Conservation (phyloP, 2,888 invertebrate species). For the Drosophila emarginata region DNA sequence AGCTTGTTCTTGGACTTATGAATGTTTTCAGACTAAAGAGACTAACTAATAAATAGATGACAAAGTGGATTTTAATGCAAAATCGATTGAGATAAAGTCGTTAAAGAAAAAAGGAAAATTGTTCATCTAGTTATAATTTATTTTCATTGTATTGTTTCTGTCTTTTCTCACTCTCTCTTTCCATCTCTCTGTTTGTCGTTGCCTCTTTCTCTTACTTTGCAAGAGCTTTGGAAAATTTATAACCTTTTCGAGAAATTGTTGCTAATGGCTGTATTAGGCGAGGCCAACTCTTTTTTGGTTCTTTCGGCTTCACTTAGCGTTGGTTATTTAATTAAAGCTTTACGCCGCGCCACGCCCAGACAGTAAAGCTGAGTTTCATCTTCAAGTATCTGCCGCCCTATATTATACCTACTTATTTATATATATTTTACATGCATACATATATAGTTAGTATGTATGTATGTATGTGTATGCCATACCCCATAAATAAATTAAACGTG, state of each 20-base stretch:
- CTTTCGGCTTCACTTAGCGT: constrained; percentile 62
- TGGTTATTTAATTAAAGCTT: constrained; percentile 69
- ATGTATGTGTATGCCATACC: constrained; percentile 12
- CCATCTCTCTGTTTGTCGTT: background rate
- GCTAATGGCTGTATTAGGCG: constrained; percentile 69
- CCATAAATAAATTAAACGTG: constrained; percentile 75
- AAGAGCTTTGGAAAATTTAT: constrained; percentile 47
- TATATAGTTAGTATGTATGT: constrained; percentile 13
- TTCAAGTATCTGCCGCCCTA: background rate
- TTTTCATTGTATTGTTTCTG: background rate
- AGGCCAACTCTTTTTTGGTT: constrained; percentile 66
- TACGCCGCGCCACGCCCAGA: constrained; percentile 26
- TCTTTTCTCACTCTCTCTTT: background rate
- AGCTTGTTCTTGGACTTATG: background rate
- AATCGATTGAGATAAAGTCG: background rate
- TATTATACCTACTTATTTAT: constrained; percentile 1
- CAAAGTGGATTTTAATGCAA: background rate
- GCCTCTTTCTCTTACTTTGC: background rate
- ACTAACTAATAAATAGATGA: background rate
- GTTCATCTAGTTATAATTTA: background rate
- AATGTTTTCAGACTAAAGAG: background rate
- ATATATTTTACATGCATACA: background rate
- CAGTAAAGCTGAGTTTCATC: background rate
- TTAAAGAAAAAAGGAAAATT: background rate
- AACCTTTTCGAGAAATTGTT: constrained; percentile 49